A percentile compares a stretch with the other conserved stretches of the same genome.
These are phyloP conservation scores for Clarias gariepinus DNA, from an alignment of 2,113 vertebrate species.

Conservation along the genomic window DNA sequence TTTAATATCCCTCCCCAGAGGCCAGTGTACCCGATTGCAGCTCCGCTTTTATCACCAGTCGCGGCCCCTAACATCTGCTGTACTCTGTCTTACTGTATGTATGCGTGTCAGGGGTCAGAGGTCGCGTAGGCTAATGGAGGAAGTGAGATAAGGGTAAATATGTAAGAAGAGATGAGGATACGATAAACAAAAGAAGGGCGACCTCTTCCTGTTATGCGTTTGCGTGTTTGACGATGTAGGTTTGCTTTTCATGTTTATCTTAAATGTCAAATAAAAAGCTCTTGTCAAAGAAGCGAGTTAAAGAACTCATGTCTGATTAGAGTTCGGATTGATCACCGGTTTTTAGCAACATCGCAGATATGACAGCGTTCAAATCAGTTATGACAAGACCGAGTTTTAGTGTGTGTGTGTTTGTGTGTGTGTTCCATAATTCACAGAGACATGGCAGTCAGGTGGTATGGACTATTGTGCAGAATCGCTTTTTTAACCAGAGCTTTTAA, in stretches of 20 bases:
- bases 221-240: background rate
- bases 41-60: conserved; percentile 36
- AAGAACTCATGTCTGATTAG: background rate
- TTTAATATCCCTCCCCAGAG: background rate
- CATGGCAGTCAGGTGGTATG: background rate
- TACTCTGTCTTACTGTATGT: conserved; percentile 2
- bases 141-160: conserved; percentile 38
- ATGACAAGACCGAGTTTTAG: background rate
- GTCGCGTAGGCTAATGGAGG: conserved; percentile 36
- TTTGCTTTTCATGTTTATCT: background rate
- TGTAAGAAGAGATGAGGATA: conserved; percentile 28
- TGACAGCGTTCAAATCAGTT: background rate
- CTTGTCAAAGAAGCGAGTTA: background rate
- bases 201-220: conserved; percentile 13
- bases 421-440: background rate
- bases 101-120: conserved; percentile 30
- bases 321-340: background rate
- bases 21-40: conserved; percentile 7
- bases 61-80: conserved; percentile 8
- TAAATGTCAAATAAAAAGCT: background rate
- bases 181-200: conserved; percentile 20
- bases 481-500: background rate
- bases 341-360: background rate
- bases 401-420: background rate
- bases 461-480: background rate